Evolutionary conservation across 2,888 invertebrate genomes (phyloP), one percentile per base, ranked within the genome.

Genomic region (Aphelenchoides bicaudatus): DNA sequence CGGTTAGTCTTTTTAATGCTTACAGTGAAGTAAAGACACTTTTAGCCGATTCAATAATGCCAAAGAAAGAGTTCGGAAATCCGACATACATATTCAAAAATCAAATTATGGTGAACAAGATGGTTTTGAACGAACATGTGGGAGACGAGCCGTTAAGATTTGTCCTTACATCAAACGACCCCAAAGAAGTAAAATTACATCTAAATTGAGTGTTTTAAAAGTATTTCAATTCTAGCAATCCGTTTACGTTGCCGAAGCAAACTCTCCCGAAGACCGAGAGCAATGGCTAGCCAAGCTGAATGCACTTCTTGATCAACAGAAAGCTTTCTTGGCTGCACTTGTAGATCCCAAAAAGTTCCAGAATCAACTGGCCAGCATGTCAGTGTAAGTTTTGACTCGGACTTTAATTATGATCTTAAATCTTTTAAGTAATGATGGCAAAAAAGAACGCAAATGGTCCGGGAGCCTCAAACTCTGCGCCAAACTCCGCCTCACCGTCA

Each of bases 81-180:
- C 93, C 93, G 58, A 88, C 88, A 29, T 98, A 92, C 82, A 87
- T 90, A 79, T 94, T 91, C 83, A 92, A 92, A 82, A 88, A 89
- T 77, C 92, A 93, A 79, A 87, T 98, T 67, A 91, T 91, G 87
- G 92, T 93, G 68, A 98, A 96, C 82, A 94, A 93, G 83, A 91
- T 79, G 75, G 88, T 89, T 73, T 75, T 78, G 57, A 79, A 80
- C 46, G 80, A 84, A 63, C 84, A 84, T 57, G 85, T 85, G 61
- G 81, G 84, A 63, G 85, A 85, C 65, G 87, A 87, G 72, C 86
- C 87, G 52, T 78, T 82, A 39, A 85, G 86, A 74, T 91, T 92
- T 80, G 82, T 87, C 58, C 84, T 91, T 62, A 85, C 87, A 73
- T 90, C 91, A 52, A 88, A 88, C 58, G 73, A 72, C 48, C 70